A percentile compares a stretch with the other conserved stretches of the same genome.
These are phyloP conservation scores for Ischnus inquisitorius DNA, from an alignment of 2,888 invertebrate species.

Conservation along the genomic window DNA sequence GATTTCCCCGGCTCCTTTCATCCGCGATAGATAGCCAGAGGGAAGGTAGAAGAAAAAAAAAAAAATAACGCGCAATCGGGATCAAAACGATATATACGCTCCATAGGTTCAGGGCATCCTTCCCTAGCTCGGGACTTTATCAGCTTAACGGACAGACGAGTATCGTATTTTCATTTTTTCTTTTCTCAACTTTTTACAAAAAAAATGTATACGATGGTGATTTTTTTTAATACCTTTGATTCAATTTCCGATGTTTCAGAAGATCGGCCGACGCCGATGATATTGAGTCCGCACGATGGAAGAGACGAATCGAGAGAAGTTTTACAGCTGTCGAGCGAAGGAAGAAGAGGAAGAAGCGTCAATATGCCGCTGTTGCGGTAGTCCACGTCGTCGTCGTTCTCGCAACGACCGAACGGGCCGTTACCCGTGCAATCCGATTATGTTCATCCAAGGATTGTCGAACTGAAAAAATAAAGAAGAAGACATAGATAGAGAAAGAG, in stretches of 20 bases:
- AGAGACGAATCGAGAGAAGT: conserved; percentile 60
- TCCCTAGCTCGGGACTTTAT: conserved; percentile 8
- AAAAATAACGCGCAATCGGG: conserved; percentile 57
- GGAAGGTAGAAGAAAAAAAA: conserved; percentile 34
- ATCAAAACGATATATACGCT: conserved; percentile 61
- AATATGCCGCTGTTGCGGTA: conserved; percentile 59
- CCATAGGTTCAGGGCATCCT: conserved; percentile 30
- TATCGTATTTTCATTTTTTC: conserved; percentile 5
- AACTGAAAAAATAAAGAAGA: conserved; percentile 11
- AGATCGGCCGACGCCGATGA: conserved; percentile 56
- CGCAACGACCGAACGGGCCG: conserved; percentile 55
- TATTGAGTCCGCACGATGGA: conserved; percentile 66
- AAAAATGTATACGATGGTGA: not conserved
- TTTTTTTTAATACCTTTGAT: not conserved
- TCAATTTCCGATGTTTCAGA: conserved; percentile 27
- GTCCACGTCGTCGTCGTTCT: conserved; percentile 63
- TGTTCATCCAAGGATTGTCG: conserved; percentile 18
- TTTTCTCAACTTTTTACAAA: conserved; percentile 8
- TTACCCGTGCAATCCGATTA: conserved; percentile 39
- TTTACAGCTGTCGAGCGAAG: conserved; percentile 54
- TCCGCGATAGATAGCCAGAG: conserved; percentile 54
- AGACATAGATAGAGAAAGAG: conserved; percentile 4
- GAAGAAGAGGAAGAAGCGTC: conserved; percentile 56
- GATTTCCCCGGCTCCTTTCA: conserved; percentile 59
- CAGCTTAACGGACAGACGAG: not conserved